Conservation (phyloP, 2,888 invertebrate species). For the Drosophila robusta region DNA sequence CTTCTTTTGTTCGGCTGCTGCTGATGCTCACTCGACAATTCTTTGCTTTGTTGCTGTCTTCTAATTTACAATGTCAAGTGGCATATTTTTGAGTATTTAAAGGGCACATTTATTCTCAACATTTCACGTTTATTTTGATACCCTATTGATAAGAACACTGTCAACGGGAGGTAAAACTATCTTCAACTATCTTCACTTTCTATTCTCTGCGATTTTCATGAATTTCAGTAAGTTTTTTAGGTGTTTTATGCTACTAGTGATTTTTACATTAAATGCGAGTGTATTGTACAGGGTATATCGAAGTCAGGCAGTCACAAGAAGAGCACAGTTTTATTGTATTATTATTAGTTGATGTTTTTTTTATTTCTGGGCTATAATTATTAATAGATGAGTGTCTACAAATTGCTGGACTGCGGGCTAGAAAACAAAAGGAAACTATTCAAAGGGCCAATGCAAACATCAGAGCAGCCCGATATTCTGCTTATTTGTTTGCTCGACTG, state of each 20-base stretch:
- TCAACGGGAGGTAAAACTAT: neutral
- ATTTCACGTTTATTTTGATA: slow-evolving; percentile 27
- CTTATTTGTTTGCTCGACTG: neutral
- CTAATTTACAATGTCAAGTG: slow-evolving; percentile 53
- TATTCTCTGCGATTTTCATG: slow-evolving; percentile 5
- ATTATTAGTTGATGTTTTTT: slow-evolving; percentile 1
- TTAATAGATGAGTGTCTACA: slow-evolving; percentile 32
- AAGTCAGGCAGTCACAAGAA: neutral
- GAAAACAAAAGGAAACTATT: slow-evolving; percentile 1
- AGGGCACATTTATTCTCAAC: slow-evolving; percentile 32
- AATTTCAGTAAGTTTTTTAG: neutral
- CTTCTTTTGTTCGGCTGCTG: neutral
- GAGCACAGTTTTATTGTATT: neutral
- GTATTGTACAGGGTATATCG: neutral
- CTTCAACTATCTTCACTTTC: too few species aligned
- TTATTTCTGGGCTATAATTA: slow-evolving; percentile 5
- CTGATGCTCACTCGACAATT: slow-evolving; percentile 19
- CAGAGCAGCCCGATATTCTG: neutral
- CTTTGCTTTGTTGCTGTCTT: slow-evolving; percentile 7
- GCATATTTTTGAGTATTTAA: slow-evolving; percentile 20
- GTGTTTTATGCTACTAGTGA: too few species aligned
- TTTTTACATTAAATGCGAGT: neutral
- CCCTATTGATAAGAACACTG: neutral
- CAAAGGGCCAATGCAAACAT: neutral
- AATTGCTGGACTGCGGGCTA: neutral